These are phyloP conservation scores for Prosopocoilus inquinatus DNA, from an alignment of 2,888 invertebrate species.

Conservation along the genomic window DNA sequence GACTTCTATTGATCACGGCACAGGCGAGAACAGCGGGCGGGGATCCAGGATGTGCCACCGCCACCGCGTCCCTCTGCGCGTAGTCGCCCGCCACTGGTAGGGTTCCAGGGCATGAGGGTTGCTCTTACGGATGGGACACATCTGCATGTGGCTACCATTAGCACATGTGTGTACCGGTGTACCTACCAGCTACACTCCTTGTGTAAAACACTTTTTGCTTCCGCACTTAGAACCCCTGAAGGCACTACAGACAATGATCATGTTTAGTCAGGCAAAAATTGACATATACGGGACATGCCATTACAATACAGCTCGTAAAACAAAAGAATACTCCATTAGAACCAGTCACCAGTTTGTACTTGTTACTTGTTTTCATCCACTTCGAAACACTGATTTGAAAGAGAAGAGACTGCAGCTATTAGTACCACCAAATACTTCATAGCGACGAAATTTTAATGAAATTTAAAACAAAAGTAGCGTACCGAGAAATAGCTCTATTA, in stretches of 20 bases:
- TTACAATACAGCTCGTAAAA: too few relatives aligned
- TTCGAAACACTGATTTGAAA: too few relatives aligned
- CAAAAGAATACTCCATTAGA: too few relatives aligned
- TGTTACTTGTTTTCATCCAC: too few relatives aligned
- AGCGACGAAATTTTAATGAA: too few relatives aligned
- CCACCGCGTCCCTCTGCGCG: constrained; percentile 34
- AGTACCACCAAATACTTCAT: too few relatives aligned
- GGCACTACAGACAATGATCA: not conserved
- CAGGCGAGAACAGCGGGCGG: constrained; percentile 40
- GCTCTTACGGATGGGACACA: constrained; percentile 21
- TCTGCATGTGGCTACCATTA: constrained; percentile 29
- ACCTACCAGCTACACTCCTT: not conserved
- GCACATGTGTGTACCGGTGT: constrained; percentile 25
- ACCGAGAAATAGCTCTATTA: too few relatives aligned
- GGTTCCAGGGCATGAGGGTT: constrained; percentile 23
- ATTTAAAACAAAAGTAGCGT: too few relatives aligned
- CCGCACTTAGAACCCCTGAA: not conserved
- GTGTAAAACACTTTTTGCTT: not conserved
- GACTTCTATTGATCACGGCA: constrained; percentile 40
- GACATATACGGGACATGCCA: too few relatives aligned
- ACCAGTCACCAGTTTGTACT: too few relatives aligned
- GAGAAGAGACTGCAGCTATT: too few relatives aligned
- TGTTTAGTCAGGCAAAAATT: too few relatives aligned
- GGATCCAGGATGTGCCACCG: constrained; percentile 37
- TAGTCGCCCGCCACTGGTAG: constrained; percentile 29